Conservation (phyloP, 2,113 vertebrate genomes). For the Gallinago media region DNA sequence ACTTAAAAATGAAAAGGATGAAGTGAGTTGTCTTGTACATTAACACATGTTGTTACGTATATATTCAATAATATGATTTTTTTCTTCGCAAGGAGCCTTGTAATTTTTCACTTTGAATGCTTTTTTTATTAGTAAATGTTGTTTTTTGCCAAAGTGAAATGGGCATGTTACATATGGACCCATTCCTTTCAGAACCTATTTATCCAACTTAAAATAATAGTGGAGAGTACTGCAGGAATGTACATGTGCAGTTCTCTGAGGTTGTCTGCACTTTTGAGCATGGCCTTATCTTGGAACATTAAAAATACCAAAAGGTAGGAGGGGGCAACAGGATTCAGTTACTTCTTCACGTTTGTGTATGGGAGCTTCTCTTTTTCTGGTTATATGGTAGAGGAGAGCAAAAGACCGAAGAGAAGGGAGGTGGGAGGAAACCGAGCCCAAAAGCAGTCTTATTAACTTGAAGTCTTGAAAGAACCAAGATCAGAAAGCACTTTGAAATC, state of each 20-base stretch:
- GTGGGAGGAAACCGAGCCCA: not conserved
- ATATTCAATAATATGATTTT: not conserved
- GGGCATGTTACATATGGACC: not conserved
- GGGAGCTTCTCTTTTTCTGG: not conserved
- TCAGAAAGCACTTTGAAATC: not conserved
- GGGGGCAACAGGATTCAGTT: not conserved
- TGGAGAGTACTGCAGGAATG: not conserved
- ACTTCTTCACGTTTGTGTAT: not conserved
- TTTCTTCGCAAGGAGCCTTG: not conserved
- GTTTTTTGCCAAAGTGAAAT: not conserved
- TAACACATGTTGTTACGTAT: not conserved
- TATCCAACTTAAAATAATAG: not conserved
- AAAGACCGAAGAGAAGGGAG: not conserved
- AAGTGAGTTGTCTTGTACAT: slow-evolving; percentile 79
- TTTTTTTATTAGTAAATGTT: not conserved
- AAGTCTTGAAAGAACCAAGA: not conserved
- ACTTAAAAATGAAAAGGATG: slow-evolving; percentile 96
- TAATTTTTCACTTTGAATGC: not conserved
- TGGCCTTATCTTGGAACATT: not conserved
- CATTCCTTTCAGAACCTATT: too few relatives aligned
- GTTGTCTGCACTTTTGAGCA: not conserved
- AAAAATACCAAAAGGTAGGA: not conserved
- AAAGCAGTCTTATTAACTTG: not conserved
- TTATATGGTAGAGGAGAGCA: not conserved
- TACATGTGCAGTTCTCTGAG: not conserved